A percentile compares a stretch with the other conserved stretches of the same genome.
These are phyloP conservation scores for Sminthurides aquaticus DNA, from an alignment of 2,888 invertebrate genomes.

Conservation along the genomic window DNA sequence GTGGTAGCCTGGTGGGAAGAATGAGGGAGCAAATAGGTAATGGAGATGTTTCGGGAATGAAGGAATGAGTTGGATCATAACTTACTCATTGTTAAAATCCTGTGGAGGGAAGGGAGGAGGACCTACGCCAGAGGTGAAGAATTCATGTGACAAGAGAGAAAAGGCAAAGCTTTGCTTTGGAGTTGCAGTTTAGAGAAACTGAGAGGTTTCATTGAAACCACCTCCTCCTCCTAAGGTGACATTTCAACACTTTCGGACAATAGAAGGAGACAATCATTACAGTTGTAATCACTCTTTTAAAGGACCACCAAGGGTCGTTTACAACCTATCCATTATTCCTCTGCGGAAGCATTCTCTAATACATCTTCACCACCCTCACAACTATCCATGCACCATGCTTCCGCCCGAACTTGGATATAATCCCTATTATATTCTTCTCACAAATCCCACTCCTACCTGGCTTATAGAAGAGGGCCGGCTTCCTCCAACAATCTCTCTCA, in stretches of 20 bases:
- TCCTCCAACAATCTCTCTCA: too few species aligned
- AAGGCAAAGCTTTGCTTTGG: background rate
- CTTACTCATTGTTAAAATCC: background rate
- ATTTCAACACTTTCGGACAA: conserved; percentile 24
- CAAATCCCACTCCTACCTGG: background rate
- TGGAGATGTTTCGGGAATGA: background rate
- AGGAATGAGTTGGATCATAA: background rate
- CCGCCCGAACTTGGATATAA: background rate
- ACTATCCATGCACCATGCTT: conserved; percentile 5
- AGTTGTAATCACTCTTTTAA: conserved; percentile 17
- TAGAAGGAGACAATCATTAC: conserved; percentile 14
- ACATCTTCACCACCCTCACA: background rate
- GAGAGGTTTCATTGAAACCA: too few species aligned
- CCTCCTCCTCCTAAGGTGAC: conserved; percentile 19
- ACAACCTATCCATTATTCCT: conserved; percentile 1
- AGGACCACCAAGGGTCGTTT: conserved; percentile 19
- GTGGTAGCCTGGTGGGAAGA: background rate
- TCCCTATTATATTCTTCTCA: background rate
- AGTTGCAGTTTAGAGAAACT: too few species aligned
- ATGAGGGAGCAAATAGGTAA: background rate
- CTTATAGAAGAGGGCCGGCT: background rate
- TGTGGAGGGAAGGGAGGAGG: background rate
- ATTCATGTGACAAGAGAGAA: background rate
- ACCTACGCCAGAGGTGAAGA: background rate
- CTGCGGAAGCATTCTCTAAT: background rate